These are phyloP conservation scores for Bilobella aurantiaca DNA, from an alignment of 1,140 invertebrate species.

Conservation along the genomic window DNA sequence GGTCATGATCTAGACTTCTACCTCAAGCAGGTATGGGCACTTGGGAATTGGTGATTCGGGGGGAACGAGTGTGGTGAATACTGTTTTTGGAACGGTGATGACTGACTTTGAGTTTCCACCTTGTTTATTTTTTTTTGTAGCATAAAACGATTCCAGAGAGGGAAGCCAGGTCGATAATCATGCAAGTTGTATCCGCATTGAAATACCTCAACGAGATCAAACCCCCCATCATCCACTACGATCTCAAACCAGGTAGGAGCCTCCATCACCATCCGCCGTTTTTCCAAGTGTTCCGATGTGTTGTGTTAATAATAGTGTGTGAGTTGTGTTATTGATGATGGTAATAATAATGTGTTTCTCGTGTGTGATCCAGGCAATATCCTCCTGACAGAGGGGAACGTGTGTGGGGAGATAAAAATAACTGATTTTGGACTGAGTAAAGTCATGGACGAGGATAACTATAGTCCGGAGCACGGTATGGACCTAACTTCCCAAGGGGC, in stretches of 20 bases:
- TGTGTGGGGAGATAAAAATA: slow-evolving; percentile 98
- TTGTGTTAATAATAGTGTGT: too few relatives aligned
- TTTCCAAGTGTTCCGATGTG: too few relatives aligned
- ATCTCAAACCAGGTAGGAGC: slow-evolving; percentile 92
- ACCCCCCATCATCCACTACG: slow-evolving; percentile 98
- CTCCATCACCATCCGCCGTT: too few relatives aligned
- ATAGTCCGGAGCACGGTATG: slow-evolving; percentile 97
- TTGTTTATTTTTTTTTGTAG: too few relatives aligned
- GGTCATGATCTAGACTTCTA: slow-evolving; percentile 99
- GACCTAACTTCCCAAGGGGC: slow-evolving; percentile 98
- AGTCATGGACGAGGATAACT: slow-evolving; percentile 98
- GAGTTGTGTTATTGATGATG: not conserved
- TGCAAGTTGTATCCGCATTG: slow-evolving; percentile 95
- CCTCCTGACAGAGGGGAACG: slow-evolving; percentile 53
- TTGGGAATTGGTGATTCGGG: too few relatives aligned
- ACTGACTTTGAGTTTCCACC: too few relatives aligned
- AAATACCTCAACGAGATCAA: slow-evolving; percentile 99
- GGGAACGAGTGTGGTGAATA: too few relatives aligned
- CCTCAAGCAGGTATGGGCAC: too few relatives aligned
- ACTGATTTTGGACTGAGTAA: slow-evolving; percentile 99
- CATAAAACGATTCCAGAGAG: slow-evolving; percentile 98
- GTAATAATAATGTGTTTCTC: slow-evolving; percentile 10
- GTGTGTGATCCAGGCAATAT: slow-evolving; percentile 63
- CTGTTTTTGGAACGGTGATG: too few relatives aligned
- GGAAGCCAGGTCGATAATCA: slow-evolving; percentile 95